Conservation (phyloP, 2,797 vertebrate genomes). For the Lacerta bilineata region DNA sequence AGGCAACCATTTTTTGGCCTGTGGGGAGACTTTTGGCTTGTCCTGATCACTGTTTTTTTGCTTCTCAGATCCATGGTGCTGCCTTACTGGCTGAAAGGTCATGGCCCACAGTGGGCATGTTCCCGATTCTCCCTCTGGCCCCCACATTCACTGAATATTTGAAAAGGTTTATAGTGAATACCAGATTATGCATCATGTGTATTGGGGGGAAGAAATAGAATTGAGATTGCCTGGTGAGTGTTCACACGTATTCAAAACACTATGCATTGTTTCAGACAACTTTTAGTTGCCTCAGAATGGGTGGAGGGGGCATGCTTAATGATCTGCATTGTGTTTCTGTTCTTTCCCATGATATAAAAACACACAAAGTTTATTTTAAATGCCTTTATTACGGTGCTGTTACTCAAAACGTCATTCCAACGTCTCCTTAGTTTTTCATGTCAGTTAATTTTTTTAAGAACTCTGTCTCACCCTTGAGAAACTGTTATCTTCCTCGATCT, state of each 20-base stretch:
- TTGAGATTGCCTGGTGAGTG: not conserved
- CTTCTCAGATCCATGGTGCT: not conserved
- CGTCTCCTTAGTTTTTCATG: conserved; percentile 69
- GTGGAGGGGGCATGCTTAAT: conserved; percentile 6
- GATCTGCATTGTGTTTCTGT: not conserved
- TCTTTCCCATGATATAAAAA: conserved; percentile 24
- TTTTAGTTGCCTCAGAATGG: conserved; percentile 32
- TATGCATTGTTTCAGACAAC: not conserved
- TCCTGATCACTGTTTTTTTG: not conserved
- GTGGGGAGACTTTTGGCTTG: not conserved
- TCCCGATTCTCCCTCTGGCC: not conserved
- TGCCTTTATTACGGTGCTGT: conserved; percentile 46
- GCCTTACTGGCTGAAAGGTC: not conserved
- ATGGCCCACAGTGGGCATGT: not conserved
- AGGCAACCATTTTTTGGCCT: not conserved
- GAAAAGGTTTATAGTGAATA: not conserved
- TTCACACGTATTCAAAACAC: not conserved
- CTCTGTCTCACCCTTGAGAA: conserved; percentile 62
- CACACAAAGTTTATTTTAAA: conserved; percentile 59
- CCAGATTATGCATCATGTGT: not conserved
- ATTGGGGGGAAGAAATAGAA: too few species aligned
- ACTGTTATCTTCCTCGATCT: conserved; percentile 70
- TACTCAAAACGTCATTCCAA: conserved; percentile 46
- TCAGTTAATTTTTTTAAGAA: conserved; percentile 66
- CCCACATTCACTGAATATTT: not conserved